Conservation (phyloP, 2,113 vertebrate genomes). For the Erythrolamprus reginae region DNA sequence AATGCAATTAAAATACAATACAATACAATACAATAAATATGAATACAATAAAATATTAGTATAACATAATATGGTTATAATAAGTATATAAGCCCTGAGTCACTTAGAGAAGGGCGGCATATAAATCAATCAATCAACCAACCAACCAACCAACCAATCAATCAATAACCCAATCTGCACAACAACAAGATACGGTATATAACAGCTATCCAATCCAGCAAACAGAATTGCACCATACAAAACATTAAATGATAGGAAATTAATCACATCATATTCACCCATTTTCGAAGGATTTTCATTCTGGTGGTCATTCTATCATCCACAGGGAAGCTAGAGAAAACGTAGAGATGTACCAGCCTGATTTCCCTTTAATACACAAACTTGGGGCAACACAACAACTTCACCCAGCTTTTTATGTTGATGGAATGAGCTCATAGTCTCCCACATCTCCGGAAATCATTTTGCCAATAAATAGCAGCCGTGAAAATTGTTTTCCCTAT, state of each 20-base stretch:
- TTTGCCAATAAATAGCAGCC: background rate
- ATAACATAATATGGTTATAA: background rate
- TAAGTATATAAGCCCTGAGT: too few species aligned
- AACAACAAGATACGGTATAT: background rate
- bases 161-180: background rate
- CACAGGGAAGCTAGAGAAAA: background rate
- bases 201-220: background rate
- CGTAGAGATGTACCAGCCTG: background rate
- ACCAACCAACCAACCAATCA: too few species aligned
- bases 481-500: background rate
- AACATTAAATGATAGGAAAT: background rate
- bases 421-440: background rate
- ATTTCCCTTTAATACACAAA: background rate
- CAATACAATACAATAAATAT: too few species aligned
- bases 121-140: too few species aligned
- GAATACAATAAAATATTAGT: too few species aligned
- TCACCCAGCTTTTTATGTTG: background rate
- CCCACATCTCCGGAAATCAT: background rate
- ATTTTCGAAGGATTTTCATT: background rate
- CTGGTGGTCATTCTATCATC: background rate
- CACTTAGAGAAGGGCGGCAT: too few species aligned
- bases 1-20: too few species aligned
- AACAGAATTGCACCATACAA: background rate
- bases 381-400: background rate
- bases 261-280: background rate